Percentiles rank a stretch among this genome's conserved stretches.
phyloP scores from a whole-genome alignment of 2,113 vertebrate species.

The Cranoglanis bouderius region DNA sequence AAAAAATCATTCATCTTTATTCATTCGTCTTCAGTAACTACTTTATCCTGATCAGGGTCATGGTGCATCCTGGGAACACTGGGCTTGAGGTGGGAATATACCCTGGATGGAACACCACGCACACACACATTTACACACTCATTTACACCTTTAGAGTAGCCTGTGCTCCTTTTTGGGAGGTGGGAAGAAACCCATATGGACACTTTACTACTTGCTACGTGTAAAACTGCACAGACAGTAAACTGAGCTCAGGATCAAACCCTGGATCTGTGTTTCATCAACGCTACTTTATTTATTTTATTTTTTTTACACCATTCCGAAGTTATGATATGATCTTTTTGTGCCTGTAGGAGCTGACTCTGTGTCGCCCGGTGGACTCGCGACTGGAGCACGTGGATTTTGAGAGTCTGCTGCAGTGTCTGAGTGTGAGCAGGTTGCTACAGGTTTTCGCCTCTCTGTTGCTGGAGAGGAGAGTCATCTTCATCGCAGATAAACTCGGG shows the following conservation, averaged over 20 bases:
- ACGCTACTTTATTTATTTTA: too few species aligned
- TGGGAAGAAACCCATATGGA: background rate
- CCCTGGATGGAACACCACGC: background rate
- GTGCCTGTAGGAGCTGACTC: slow-evolving; percentile 81
- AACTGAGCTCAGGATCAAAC: background rate
- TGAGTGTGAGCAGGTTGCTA: slow-evolving; percentile 81
- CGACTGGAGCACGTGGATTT: slow-evolving; percentile 96
- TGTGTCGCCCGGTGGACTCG: slow-evolving; percentile 91
- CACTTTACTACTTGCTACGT: background rate
- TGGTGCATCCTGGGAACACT: background rate
- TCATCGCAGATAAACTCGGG: slow-evolving; percentile 94
- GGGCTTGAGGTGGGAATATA: background rate
- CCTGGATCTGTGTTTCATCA: background rate
- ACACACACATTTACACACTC: background rate
- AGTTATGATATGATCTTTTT: background rate
- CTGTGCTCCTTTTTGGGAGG: background rate
- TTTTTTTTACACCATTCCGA: background rate
- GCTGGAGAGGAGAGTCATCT: slow-evolving; percentile 94
- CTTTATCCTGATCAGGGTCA: background rate
- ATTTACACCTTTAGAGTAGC: background rate
- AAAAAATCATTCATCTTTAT: background rate
- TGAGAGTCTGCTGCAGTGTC: slow-evolving; percentile 86
- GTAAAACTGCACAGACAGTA: background rate
- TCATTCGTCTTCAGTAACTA: background rate
- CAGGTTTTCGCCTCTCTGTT: slow-evolving; percentile 92